Evolutionary conservation across 2,797 vertebrate genomes (phyloP).

Genomic region (Neosilurus mollespiculum): DNA sequence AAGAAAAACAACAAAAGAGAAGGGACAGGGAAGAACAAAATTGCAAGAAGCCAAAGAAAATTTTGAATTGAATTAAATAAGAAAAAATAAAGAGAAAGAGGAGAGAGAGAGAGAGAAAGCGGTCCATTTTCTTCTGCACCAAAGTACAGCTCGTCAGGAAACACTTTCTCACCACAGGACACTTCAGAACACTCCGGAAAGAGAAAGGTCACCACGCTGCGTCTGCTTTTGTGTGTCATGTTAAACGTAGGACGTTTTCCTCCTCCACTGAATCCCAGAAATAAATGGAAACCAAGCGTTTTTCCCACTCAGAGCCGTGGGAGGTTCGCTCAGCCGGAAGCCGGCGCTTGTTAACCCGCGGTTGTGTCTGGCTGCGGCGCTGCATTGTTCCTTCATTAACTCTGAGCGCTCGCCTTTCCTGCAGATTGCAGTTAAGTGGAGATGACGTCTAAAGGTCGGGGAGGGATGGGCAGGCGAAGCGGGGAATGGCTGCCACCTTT

Average conservation of each 20-base stretch:
- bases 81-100: neutral
- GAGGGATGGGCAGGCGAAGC: neutral
- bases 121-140: neutral
- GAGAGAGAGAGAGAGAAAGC: neutral
- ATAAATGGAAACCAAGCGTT: neutral
- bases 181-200: neutral
- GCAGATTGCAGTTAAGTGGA: constrained; percentile 32
- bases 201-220: constrained; percentile 1
- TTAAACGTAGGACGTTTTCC: constrained; percentile 13
- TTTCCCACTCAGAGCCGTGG: neutral
- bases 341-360: neutral
- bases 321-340: constrained; percentile 8
- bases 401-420: constrained; percentile 24
- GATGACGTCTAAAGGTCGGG: constrained; percentile 17
- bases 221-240: neutral
- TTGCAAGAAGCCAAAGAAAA: neutral
- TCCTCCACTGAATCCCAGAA: constrained; percentile 6
- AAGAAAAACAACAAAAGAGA: neutral
- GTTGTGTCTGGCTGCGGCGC: neutral
- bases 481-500: constrained; percentile 1
- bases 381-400: constrained; percentile 28
- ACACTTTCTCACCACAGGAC: neutral
- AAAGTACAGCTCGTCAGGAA: neutral
- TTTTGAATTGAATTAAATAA: neutral
- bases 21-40: neutral